These are phyloP conservation scores for Tamias sibiricus DNA, from an alignment of 2,113 vertebrate species.

Conservation along the genomic window DNA sequence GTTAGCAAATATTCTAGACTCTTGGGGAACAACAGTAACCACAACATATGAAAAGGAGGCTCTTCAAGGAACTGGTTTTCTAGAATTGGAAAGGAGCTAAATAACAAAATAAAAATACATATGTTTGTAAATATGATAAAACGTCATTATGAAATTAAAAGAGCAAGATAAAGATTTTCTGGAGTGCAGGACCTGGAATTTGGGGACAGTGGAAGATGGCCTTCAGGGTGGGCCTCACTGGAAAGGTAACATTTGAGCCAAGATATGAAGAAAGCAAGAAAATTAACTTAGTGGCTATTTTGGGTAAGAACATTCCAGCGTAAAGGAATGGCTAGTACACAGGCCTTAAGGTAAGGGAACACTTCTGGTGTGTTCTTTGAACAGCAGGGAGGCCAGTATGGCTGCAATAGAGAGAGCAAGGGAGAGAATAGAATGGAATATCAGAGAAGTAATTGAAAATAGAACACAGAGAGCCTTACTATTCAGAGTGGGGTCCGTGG, in stretches of 20 bases:
- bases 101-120: constrained; percentile 14
- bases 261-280: not conserved
- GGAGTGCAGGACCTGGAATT: not conserved
- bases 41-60: not conserved
- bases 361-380: not conserved
- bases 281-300: not conserved
- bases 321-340: not conserved
- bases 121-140: constrained; percentile 5
- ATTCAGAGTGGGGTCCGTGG: not conserved
- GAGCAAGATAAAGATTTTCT: constrained; percentile 9
- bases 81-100: not conserved
- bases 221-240: not conserved
- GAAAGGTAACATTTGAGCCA: constrained; percentile 44
- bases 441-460: not conserved
- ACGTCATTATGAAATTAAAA: not conserved
- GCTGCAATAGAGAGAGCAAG: not conserved
- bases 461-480: not conserved
- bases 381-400: not conserved
- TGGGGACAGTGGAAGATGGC: not conserved
- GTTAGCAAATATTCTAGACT: constrained; percentile 28
- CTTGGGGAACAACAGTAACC: constrained; percentile 19
- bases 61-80: not conserved
- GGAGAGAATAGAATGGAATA: not conserved
- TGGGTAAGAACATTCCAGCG: not conserved
- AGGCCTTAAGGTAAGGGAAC: not conserved